Evolutionary conservation across 2,797 vertebrate species (phyloP).

Genomic region (Pteropus rufus): DNA sequence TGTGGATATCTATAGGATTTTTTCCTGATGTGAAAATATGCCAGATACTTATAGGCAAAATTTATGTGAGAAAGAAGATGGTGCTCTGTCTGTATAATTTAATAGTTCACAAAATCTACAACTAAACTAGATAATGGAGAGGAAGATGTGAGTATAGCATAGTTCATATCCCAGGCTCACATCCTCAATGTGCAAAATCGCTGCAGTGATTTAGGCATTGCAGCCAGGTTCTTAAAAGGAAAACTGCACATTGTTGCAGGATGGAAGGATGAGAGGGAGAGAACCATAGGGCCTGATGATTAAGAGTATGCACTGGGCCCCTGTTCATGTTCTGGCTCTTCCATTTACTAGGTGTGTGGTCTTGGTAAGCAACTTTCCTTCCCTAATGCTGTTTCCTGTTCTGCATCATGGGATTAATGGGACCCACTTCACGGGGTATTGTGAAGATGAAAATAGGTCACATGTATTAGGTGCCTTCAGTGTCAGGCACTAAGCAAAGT

Average conservation of each 20-base stretch:
- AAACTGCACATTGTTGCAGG: background rate
- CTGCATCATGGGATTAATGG: background rate
- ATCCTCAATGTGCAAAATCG: background rate
- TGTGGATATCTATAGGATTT: background rate
- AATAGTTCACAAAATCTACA: background rate
- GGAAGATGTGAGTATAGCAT: background rate
- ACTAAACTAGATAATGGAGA: background rate
- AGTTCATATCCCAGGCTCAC: background rate
- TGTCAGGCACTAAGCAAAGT: background rate
- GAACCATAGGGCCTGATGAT: background rate
- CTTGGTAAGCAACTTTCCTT: conserved; percentile 17
- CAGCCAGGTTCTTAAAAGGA: background rate
- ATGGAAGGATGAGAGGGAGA: background rate
- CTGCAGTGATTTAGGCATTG: background rate
- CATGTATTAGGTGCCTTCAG: background rate
- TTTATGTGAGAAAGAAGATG: background rate
- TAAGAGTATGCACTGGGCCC: background rate
- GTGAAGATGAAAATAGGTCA: conserved; percentile 37
- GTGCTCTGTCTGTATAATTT: conserved; percentile 11
- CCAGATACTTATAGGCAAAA: conserved; percentile 21
- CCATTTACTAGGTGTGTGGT: background rate
- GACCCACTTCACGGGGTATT: background rate
- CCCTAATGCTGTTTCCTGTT: conserved; percentile 42
- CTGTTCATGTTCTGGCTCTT: background rate
- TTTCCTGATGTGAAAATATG: background rate